Evolutionary conservation across 2,888 invertebrate genomes (phyloP), one percentile per base, ranked within the genome.

Genomic region (Enchytraeus crypticus): DNA sequence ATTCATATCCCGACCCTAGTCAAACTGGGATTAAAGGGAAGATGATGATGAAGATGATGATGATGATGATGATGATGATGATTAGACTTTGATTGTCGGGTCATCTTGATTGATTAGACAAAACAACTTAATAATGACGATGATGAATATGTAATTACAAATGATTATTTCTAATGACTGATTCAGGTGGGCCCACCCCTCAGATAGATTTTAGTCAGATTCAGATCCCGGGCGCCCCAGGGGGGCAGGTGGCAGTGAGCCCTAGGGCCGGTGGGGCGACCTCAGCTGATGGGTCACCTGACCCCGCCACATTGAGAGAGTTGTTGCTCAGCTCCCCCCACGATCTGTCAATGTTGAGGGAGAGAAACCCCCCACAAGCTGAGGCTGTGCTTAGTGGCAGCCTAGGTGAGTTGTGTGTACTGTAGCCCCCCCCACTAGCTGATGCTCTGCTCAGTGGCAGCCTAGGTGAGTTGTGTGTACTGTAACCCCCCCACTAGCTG

Each of bases 351-450:
- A 78, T 93, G 62, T 82, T 96, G 5, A 90, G 91, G 76, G 92
- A 95, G 77, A 90, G 95, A 73, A 96, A 96, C 82, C 90, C 93
- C 5, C 84, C 87, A 68, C 81, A 96, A 62, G 93, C 95, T 11
- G 93, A 93, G 77, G 93, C 96, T 23, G 80, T 95, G 30, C 82
- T 89, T 1, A 89, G 88, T 71, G 92, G 90, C 30, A 88, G 87
- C 77, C 83, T 89, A 68, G 88, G 81, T 81, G 69, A 67, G 69
- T 62, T n/a, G 11, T 18, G 18, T 14, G 11, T 18, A 14, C 18
- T 38, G 43, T 38, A 38, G 18, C 11, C n/a, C 47, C 90, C 93
- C 5, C 84, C 87, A 68, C 81, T 96, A 61, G 93, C 95, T 8
- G 93, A 93, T 77, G 93, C 96, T 23, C 80, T 95, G 29, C 82